Conservation (phyloP, 2,797 vertebrate species). For the Decapterus maruadsi region DNA sequence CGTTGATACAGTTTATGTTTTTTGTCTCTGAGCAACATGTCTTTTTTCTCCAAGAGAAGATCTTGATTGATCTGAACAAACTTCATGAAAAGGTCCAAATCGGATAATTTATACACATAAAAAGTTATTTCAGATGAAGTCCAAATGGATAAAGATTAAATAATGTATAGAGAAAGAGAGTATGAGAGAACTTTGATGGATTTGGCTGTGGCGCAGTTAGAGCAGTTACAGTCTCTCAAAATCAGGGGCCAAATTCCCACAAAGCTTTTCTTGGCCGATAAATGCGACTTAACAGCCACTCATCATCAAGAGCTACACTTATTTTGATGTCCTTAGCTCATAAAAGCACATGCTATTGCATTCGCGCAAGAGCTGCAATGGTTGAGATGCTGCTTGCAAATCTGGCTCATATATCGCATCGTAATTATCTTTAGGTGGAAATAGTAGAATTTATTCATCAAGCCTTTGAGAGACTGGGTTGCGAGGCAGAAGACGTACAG, state of each 20-base stretch:
- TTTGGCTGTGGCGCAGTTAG: neutral
- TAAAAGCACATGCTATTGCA: neutral
- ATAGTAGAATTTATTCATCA: neutral
- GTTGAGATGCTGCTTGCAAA: neutral
- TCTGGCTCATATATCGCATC: neutral
- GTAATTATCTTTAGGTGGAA: too few species aligned
- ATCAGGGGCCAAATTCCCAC: slow-evolving; percentile 19
- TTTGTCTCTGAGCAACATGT: neutral
- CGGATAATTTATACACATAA: neutral
- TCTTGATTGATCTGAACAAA: too few species aligned
- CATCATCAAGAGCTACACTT: slow-evolving; percentile 22
- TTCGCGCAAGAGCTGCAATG: slow-evolving; percentile 8
- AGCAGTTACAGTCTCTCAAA: slow-evolving; percentile 29
- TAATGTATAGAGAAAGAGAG: neutral
- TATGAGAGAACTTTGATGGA: slow-evolving; percentile 18
- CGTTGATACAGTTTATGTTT: neutral
- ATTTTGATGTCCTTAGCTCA: neutral
- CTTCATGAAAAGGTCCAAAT: neutral
- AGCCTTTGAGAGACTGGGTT: neutral
- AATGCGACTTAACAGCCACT: slow-evolving; percentile 26
- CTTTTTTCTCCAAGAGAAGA: neutral
- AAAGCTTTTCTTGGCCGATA: slow-evolving; percentile 41
- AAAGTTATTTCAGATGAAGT: neutral
- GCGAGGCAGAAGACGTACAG: neutral
- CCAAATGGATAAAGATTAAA: neutral